Conservation (phyloP, 2,888 invertebrate species). For the Macrophya annulata region DNA sequence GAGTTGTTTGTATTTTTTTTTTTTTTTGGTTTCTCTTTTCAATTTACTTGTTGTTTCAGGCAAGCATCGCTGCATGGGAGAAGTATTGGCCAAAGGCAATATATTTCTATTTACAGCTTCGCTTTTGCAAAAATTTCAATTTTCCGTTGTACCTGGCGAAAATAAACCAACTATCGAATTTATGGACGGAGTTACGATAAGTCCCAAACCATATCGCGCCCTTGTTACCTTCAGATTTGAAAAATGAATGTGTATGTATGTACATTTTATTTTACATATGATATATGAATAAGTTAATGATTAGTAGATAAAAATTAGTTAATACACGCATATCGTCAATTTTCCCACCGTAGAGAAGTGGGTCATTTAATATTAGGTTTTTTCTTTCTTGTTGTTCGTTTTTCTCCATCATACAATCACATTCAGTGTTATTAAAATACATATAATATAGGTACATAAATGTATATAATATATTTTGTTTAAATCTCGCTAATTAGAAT, state of each 20-base stretch:
- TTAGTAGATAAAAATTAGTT: neutral
- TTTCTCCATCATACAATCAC: constrained; percentile 13
- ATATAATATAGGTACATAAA: constrained; percentile 13
- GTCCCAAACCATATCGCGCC: constrained; percentile 87
- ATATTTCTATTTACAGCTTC: constrained; percentile 89
- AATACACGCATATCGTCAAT: neutral
- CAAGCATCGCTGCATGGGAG: constrained; percentile 92
- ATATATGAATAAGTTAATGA: neutral
- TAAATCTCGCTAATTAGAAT: neutral
- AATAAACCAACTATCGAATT: constrained; percentile 85
- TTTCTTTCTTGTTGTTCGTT: constrained; percentile 9
- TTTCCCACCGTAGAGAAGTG: constrained; percentile 41
- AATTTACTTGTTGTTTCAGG: constrained; percentile 70
- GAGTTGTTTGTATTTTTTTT: constrained; percentile 3
- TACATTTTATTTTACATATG: neutral
- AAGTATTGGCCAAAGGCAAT: constrained; percentile 89
- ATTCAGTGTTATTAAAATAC: constrained; percentile 43
- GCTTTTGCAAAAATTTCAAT: constrained; percentile 87
- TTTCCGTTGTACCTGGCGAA: constrained; percentile 85
- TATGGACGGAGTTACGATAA: constrained; percentile 90
- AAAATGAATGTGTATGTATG: neutral
- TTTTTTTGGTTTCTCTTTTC: neutral
- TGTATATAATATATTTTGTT: constrained; percentile 25
- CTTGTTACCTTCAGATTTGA: constrained; percentile 81
- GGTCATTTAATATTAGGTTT: neutral